Conservation (phyloP, 2,888 invertebrate species). For the Ichneumoninae sp. region DNA sequence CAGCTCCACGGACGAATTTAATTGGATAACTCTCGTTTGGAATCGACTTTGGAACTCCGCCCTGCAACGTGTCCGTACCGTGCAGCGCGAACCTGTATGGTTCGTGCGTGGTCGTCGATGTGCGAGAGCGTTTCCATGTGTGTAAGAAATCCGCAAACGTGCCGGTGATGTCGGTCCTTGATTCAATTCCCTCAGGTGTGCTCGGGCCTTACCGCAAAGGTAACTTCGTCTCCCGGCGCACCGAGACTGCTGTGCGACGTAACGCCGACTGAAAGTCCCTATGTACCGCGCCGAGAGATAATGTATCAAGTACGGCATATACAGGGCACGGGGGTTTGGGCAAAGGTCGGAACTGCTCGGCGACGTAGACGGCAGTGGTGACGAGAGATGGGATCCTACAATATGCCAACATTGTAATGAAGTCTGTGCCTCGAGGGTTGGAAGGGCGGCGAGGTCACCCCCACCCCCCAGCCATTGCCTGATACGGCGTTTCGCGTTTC, state of each 20-base stretch:
- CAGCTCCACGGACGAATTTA: constrained; percentile 40
- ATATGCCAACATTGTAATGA: constrained; percentile 71
- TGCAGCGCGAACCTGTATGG: background rate
- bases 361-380: constrained; percentile 33
- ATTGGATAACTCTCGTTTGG: constrained; percentile 55
- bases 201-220: constrained; percentile 40
- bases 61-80: background rate
- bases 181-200: constrained; percentile 57
- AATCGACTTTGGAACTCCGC: constrained; percentile 47
- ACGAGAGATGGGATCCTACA: constrained; percentile 49
- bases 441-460: constrained; percentile 18
- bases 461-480: constrained; percentile 11
- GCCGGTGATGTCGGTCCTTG: constrained; percentile 41
- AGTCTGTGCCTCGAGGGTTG: constrained; percentile 66
- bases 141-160: constrained; percentile 43
- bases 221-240: constrained; percentile 40
- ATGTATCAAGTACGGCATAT: constrained; percentile 17
- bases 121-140: constrained; percentile 10
- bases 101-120: constrained; percentile 8
- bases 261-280: constrained; percentile 14
- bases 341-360: constrained; percentile 47
- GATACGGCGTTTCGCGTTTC: constrained; percentile 52
- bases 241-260: background rate
- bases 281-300: background rate
- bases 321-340: constrained; percentile 17